Evolutionary conservation across 2,797 vertebrate species (phyloP), one percentile per base, ranked within the genome.

Genomic region (Alfaro cultratus): DNA sequence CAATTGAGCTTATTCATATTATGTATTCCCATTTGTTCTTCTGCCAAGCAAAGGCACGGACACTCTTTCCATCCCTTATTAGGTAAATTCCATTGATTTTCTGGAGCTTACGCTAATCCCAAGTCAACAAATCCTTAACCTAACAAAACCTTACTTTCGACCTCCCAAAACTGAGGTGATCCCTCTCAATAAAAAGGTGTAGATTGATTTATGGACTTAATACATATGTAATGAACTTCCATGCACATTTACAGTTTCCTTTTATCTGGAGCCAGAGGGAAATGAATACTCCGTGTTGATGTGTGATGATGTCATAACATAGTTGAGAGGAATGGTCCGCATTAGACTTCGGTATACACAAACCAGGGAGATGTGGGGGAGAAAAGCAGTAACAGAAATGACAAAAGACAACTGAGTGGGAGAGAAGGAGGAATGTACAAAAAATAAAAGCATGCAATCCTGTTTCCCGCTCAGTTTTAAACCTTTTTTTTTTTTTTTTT

Each of bases 341-440:
- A 91, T 91, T 91, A 89, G 67, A 74, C 53, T 77, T 70, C 77
- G 80, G 16, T 84, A 81, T 83, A 91, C 92, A 93, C 88, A 93
- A 91, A 90, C 81, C 71, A 84, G 80, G 36, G 67, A n/a, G 67
- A 45, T n/a, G 41, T 45, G 67, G 67, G 70, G 72, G 78, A 75
- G 72, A 81, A 78, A 78, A 71, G 47, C 8, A 13, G 71, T 4
- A 77, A 57, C 41, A 76, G 85, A 51, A 16, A 13, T 80, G 62
- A 29, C 12, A 78, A 84, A 71, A 84, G 72, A 36, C 2, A 9
- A 80, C 45, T 1, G 12, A 47, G 53, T 79, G 76, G 62, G 64
- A 81, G 45, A 49, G 55, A 15, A 77, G 51, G 11, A 73, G 57
- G 74, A 46, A 72, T 39, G 7, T 57, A 75, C 41, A 71, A 73